Evolutionary conservation across 1,140 invertebrate genomes (phyloP), one percentile per base, ranked within the genome.

Genomic region (Listronotus bonariensis): DNA sequence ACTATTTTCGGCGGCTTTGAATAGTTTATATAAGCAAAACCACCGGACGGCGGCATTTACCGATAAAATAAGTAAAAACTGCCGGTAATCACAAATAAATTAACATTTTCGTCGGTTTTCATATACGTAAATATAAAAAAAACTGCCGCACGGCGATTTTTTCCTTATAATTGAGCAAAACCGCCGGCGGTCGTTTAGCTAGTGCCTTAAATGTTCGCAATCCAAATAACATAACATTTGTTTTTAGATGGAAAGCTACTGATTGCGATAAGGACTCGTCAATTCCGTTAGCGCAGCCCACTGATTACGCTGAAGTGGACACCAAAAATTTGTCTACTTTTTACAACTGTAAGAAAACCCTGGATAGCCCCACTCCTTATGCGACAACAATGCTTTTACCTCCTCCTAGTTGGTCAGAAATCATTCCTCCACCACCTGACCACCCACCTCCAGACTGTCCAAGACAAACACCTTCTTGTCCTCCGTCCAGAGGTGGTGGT

Each of bases 281-380:
- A 2, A 72, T 78, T 41, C 77, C n/a, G n/a, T 53, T 77, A 12
- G 71, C 76, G 0, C 72, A 80, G 49, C 80, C 82, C 15, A 81
- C 69, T 91, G n/a, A n/a, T n/a, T n/a, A 92, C 68, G 89, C 90
- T 0, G 89, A 92, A 79, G 89, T 91, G 1, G 89, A 92, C 75
- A 87, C 86, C 8, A 80, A 86, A 41, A 87, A 83, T 71, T 73
- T 93, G 61, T 90, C 89, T 10, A 92, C 90, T 0, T 93, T 93
- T 73, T 92, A 93, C 77, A 69, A 69, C n/a, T n/a, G 63, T 18
- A 91, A 80, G 36, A 84, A 86, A 74, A 85, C 85, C 53, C 80
- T 87, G 12, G 87, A 88, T 66, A 87, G 87, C 64, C 89, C 90
- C 0, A 90, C 89, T 6, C 92, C 92, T 0, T 93, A 93, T 75